Conservation (phyloP, 2,113 vertebrate genomes). For the Drymodes brunneopygia region DNA sequence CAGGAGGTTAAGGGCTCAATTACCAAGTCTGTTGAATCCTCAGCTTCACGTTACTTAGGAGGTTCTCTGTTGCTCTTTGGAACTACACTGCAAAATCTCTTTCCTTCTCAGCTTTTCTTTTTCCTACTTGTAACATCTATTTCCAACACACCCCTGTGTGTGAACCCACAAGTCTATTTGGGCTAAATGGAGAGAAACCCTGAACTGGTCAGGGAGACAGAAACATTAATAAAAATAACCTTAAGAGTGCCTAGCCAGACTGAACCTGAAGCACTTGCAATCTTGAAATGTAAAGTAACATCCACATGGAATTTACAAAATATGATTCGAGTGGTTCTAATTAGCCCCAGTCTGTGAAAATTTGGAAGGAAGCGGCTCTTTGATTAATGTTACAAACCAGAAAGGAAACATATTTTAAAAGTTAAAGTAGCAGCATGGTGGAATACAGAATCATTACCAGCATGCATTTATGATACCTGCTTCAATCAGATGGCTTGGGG, state of each 20-base stretch:
- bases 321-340: constrained; percentile 50
- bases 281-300: constrained; percentile 15
- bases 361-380: constrained; percentile 50
- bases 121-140: not conserved
- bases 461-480: constrained; percentile 26
- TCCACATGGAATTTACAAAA: constrained; percentile 50
- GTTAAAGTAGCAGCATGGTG: constrained; percentile 60
- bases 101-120: constrained; percentile 17
- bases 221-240: not conserved
- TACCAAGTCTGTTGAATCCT: constrained; percentile 64
- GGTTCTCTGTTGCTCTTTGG: constrained; percentile 53
- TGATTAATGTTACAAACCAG: constrained; percentile 37
- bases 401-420: constrained; percentile 63
- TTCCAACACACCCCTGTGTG: not conserved
- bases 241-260: not conserved
- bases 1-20: constrained; percentile 75
- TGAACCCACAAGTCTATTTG: constrained; percentile 3
- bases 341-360: constrained; percentile 51
- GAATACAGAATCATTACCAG: constrained; percentile 37
- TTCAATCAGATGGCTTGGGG: constrained; percentile 1
- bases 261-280: not conserved
- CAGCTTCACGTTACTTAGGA: constrained; percentile 38
- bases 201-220: not conserved
- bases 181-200: not conserved
- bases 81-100: constrained; percentile 42